A percentile compares a stretch with the other conserved stretches of the same genome.
These are phyloP conservation scores for Polypedilum pembai DNA, from an alignment of 1,140 invertebrate genomes.

Conservation along the genomic window DNA sequence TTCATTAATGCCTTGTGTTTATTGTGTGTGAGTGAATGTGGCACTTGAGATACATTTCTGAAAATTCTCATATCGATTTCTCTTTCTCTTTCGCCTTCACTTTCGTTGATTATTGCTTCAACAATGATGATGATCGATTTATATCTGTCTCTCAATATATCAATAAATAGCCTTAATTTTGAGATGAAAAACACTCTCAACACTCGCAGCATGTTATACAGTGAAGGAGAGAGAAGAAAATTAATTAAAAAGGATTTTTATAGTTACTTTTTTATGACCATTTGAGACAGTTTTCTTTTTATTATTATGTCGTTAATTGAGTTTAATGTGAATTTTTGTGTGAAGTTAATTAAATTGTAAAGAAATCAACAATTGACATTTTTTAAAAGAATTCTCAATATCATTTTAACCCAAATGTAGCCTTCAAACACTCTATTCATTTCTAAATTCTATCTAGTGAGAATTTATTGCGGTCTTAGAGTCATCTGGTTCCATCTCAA, in stretches of 20 bases:
- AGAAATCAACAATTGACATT: too few relatives aligned
- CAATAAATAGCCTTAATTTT: too few relatives aligned
- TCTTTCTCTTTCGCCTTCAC: not conserved
- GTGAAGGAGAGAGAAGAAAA: not conserved
- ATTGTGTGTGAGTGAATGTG: constrained; percentile 16
- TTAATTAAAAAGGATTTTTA: constrained; percentile 14
- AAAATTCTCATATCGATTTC: constrained; percentile 18
- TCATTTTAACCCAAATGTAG: too few relatives aligned
- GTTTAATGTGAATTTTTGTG: too few relatives aligned
- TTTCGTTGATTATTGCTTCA: not conserved
- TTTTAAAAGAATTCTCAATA: too few relatives aligned
- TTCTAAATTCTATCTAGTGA: too few relatives aligned
- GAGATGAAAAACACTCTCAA: too few relatives aligned
- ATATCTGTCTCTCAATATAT: not conserved
- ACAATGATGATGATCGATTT: not conserved
- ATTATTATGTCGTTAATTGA: not conserved
- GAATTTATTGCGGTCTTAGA: too few relatives aligned
- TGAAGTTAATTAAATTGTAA: too few relatives aligned
- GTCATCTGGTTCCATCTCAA: too few relatives aligned
- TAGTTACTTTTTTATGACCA: not conserved
- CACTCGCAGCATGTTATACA: too few relatives aligned
- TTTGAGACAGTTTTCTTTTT: not conserved
- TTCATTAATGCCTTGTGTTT: constrained; percentile 20
- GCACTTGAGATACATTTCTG: constrained; percentile 11
- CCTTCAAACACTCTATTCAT: too few relatives aligned